Percentiles rank a stretch among this genome's conserved stretches.
Evolutionary conservation across 2,113 vertebrate species (phyloP).

Genomic region (Cinclus cinclus): DNA sequence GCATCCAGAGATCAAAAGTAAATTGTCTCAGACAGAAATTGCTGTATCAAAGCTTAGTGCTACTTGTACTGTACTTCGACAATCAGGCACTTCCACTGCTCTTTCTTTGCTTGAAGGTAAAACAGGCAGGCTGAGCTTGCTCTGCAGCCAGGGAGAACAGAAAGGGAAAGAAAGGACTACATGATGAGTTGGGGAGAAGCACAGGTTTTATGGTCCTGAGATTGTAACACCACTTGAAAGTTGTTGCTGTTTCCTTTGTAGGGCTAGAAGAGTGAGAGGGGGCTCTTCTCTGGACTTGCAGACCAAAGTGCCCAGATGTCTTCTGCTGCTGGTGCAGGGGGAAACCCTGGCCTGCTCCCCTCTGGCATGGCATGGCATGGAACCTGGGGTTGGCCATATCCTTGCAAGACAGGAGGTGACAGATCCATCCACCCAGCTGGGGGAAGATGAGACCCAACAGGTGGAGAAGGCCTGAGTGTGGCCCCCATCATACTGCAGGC

Average conservation of each 20-base stretch:
- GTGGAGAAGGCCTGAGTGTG: not conserved
- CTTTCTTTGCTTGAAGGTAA: not conserved
- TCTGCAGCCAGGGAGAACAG: not conserved
- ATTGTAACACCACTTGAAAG: accelerated
- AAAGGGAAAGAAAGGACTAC: not conserved
- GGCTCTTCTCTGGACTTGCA: accelerated
- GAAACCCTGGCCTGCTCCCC: accelerated
- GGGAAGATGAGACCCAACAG: not conserved
- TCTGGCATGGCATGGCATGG: accelerated
- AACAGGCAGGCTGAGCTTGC: not conserved
- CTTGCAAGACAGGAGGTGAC: not conserved
- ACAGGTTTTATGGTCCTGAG: not conserved
- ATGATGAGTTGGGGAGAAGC: not conserved
- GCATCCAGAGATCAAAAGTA: conserved; percentile 13
- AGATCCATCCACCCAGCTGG: not conserved
- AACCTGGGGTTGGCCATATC: no score
- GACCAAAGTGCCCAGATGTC: accelerated
- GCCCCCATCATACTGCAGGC: accelerated
- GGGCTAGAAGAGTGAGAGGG: not conserved
- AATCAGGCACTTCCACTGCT: not conserved
- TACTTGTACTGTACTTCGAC: not conserved
- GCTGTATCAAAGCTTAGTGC: not conserved
- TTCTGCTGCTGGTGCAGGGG: accelerated
- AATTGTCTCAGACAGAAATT: not conserved
- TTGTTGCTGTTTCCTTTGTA: not conserved